Percentiles rank a stretch among this genome's conserved stretches.
Evolutionary conservation across 2,797 vertebrate genomes (phyloP).

Genomic region (Typhlichthys eigenmanni): DNA sequence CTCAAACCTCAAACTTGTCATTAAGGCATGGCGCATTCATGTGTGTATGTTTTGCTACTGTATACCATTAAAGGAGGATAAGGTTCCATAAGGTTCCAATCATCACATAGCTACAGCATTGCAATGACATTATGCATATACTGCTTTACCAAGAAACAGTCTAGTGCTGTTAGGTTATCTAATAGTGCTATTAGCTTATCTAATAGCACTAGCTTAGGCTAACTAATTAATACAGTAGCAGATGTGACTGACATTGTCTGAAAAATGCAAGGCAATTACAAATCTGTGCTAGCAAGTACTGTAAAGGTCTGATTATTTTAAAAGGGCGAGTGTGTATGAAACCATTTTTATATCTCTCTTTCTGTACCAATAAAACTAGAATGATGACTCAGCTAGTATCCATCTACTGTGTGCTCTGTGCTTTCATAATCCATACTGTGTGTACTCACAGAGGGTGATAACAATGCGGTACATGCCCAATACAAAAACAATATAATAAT

Average conservation of each 20-base stretch:
- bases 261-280: constrained; percentile 2
- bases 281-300: not conserved
- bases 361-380: constrained; percentile 12
- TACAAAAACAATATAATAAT: not conserved
- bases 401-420: constrained; percentile 17
- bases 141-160: constrained; percentile 23
- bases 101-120: too few relatives aligned
- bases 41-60: too few relatives aligned
- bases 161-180: constrained; percentile 12
- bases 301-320: not conserved
- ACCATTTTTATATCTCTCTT: constrained; percentile 1
- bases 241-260: too few relatives aligned
- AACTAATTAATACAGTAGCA: too few relatives aligned
- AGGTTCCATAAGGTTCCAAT: too few relatives aligned
- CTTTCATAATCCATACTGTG: constrained; percentile 19
- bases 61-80: too few relatives aligned
- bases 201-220: too few relatives aligned
- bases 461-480: not conserved
- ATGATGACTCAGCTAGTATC: constrained; percentile 18
- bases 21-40: too few relatives aligned
- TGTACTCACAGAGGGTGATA: constrained; percentile 22
- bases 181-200: constrained; percentile 5
- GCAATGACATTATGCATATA: too few relatives aligned
- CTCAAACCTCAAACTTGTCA: too few relatives aligned
- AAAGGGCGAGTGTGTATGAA: not conserved